Base-by-base conservation (phyloP, 2,113 vertebrate species). In the Helogale parvula region DNA sequence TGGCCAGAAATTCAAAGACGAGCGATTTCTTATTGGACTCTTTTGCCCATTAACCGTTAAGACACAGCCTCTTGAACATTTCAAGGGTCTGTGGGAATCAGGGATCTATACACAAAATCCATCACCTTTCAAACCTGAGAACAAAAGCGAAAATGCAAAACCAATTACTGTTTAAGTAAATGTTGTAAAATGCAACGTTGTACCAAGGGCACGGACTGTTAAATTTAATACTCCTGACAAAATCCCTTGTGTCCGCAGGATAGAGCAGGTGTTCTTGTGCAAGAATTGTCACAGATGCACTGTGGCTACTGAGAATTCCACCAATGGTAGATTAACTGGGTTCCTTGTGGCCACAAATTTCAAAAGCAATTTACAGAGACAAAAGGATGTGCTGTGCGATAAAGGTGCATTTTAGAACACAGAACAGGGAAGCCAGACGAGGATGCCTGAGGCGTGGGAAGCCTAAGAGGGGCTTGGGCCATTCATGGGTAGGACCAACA, bases 331-430 rank as follows among this genome's bases (percentile, higher is more conserved):
- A 6, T n/a, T 2, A 45, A 74, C 25, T 0, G 23, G 81, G 8
- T 19, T 35, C 50, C 29, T 38, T 31, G 1, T 0, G 33, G 52
- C 63, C 65, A 88, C 13, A 80, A 38, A 69, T 52, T 83, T 80
- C 69, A 35, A 77, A 47, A 50, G 27, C 29, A n/a, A 7, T 13
- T 41, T 57, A 25, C 16, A 35, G 35, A 60, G 33, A 71, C 2
- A 14, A 5, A 74, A 50, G 5, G 2, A 0, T 1, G 38, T 21
- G 6, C 7, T 7, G 6, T 38, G 16, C 0, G 1, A 17, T 11
- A 11, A 23, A 52, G 10, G 31, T 7, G 27, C 25, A 21, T 7
- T 71, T 69, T 14, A 82, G 69, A 66, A 66, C 4, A 63, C 0
- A 8, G 72, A 86, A 13, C 0, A 47, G 7, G 33, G 47, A 4